phyloP scores from a whole-genome alignment of 2,797 vertebrate species.

The Margarornis squamiger region DNA sequence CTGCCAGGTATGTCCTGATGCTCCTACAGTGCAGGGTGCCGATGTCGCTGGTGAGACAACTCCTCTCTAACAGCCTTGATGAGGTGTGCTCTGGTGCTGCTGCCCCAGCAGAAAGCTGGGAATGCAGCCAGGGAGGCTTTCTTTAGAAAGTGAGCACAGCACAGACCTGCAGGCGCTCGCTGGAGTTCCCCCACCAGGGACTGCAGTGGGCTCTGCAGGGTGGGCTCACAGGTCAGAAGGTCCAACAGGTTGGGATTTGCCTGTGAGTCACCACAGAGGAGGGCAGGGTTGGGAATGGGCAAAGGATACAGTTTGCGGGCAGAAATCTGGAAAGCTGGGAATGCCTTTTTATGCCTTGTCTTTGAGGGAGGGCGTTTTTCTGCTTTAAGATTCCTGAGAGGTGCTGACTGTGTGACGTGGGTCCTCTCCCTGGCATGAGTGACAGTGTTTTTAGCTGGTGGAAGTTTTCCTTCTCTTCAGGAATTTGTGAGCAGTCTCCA shows the following conservation, averaged over 20 bases:
- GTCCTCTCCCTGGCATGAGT: neutral
- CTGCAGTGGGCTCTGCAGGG: neutral
- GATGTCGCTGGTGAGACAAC: neutral
- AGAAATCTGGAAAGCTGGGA: neutral
- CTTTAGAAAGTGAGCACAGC: neutral
- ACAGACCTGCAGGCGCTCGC: accelerated
- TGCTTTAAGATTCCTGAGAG: neutral
- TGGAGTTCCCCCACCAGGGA: neutral
- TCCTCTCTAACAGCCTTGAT: neutral
- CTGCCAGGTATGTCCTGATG: neutral
- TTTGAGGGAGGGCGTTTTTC: neutral
- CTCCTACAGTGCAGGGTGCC: neutral
- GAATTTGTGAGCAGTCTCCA: constrained; percentile 63
- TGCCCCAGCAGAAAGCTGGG: neutral
- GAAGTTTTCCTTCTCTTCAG: constrained; percentile 48
- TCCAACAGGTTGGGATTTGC: neutral
- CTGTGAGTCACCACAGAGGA: neutral
- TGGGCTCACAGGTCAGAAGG: neutral
- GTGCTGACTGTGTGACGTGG: neutral
- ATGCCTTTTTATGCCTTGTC: neutral
- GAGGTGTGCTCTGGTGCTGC: neutral
- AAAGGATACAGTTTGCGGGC: neutral
- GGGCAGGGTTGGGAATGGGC: neutral
- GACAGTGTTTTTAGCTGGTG: neutral
- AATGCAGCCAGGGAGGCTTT: neutral